Evolutionary conservation across 2,888 invertebrate genomes (phyloP).

Genomic region (Sminthurides aquaticus): DNA sequence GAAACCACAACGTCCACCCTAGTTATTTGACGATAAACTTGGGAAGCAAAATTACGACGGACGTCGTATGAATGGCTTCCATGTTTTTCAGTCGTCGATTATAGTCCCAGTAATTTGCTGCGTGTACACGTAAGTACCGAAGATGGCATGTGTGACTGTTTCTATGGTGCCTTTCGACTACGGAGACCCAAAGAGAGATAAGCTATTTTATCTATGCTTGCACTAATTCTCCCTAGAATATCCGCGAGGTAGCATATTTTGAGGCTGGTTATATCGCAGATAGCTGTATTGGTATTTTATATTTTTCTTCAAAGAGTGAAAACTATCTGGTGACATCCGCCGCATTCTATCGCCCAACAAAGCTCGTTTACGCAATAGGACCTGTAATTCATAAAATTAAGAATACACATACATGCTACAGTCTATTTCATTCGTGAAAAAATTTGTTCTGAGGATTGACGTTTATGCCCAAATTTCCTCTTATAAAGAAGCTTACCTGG

Average conservation of each 20-base stretch:
- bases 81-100: no score
- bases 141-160: no score
- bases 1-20: no score
- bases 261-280: constrained; percentile 5
- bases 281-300: constrained; percentile 61
- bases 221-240: neutral
- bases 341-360: constrained; percentile 56
- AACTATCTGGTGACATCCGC: constrained; percentile 64
- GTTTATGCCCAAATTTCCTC: neutral
- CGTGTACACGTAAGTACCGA: no score
- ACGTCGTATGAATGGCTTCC: no score
- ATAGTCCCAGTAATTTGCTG: no score
- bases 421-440: neutral
- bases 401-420: neutral
- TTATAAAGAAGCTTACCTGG: constrained; percentile 51
- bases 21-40: no score
- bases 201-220: no score
- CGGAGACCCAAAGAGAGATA: no score
- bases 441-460: neutral
- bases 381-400: constrained; percentile 41
- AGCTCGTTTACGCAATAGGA: constrained; percentile 62
- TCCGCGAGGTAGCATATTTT: constrained; percentile 8
- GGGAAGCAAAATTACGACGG: no score
- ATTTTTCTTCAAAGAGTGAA: constrained; percentile 66
- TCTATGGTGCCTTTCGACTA: no score